These are phyloP conservation scores for Papilio polytes DNA, from an alignment of 1,140 invertebrate genomes.

Conservation along the genomic window DNA sequence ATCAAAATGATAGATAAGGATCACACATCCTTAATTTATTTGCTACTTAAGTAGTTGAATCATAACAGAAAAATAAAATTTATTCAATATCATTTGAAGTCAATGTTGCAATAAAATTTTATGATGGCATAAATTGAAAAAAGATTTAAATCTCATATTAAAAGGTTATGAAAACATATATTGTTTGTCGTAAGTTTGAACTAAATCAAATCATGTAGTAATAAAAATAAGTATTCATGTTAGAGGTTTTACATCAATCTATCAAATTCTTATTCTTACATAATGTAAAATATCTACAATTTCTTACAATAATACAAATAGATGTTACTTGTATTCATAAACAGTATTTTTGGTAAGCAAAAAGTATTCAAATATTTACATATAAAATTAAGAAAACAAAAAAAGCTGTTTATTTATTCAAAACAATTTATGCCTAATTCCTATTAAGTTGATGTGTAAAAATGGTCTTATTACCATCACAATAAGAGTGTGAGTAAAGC, in stretches of 20 bases:
- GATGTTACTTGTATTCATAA: neutral
- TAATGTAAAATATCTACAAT: neutral
- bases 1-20: neutral
- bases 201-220: neutral
- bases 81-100: constrained; percentile 2
- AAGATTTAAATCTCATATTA: neutral
- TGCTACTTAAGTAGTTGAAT: neutral
- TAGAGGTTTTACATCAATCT: neutral
- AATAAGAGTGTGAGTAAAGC: neutral
- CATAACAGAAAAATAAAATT: constrained; percentile 5
- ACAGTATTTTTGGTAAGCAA: neutral
- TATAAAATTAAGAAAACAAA: neutral
- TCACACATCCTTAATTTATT: constrained; percentile 7
- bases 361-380: constrained; percentile 8
- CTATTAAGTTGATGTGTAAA: neutral
- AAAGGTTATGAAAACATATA: neutral
- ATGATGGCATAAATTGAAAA: constrained; percentile 7
- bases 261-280: neutral
- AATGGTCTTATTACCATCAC: neutral
- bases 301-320: neutral
- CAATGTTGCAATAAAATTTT: constrained; percentile 8
- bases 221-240: neutral
- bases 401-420: constrained; percentile 1
- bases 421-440: neutral
- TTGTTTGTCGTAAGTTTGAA: neutral